Evolutionary conservation across 1,140 invertebrate genomes (phyloP), one percentile per base, ranked within the genome.

Genomic region (Tetramorium parvispinum): DNA sequence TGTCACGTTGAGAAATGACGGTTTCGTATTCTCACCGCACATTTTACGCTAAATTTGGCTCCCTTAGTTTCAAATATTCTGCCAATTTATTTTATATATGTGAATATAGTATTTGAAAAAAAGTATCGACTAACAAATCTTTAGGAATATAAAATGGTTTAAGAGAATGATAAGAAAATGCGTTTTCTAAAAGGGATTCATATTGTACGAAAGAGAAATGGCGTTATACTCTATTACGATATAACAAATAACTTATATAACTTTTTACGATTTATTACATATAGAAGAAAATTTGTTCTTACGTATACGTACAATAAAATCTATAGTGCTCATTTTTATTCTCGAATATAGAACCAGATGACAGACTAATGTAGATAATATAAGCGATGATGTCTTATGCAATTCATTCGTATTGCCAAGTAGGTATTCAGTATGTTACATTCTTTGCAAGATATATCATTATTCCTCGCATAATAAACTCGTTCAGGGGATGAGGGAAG

Each of bases 381-480:
- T 40, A 32, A 37, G 32, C 27, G 24, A 57, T n/a, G n/a, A 82
- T 24, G 0, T 71, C 21, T 18, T 10, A 59, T 32, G 21, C 27
- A 37, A 16, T 71, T n/a, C 3, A 27, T 27, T 61, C 24, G 65
- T 55, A 49, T 70, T 46, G 37, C 10, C 21, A 43, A 82, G 16
- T 49, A 49, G 46, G 46, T 82, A 73, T 73, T 71, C 53, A 5
- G 51, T 24, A 13, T 27, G 24, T 57, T 51, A 40, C 53, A 55
- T 70, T 71, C 49, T 81, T 55, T 40, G 18, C 3, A 40, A 40
- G 8, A 83, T 59, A 18, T 59, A 46, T 75, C 79, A 49, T 65
- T 73, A 57, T 73, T 75, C 53, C 51, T 53, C 68, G 53, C 68
- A 73, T 83, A 83, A 83, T 83, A 83, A 83, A 83, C n/a, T 61